Base-by-base conservation (phyloP, 1,140 invertebrate species). In the Cotesia vestalis region DNA sequence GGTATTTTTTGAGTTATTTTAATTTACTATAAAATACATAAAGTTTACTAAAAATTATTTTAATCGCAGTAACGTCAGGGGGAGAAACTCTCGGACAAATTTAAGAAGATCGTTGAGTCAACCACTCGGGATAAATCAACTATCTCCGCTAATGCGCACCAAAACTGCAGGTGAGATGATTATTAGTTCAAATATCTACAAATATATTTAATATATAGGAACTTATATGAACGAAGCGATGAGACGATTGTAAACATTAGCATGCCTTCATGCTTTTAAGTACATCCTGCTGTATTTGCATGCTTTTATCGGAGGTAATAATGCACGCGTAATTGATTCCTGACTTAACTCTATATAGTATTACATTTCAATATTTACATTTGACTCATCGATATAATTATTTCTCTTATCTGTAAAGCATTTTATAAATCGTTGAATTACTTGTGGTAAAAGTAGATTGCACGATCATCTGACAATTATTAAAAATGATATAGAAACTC, bases 61-160 rank as follows among this genome's bases (percentile, higher is more conserved):
- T 40, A 64, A 69, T 75, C 60, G 66, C 78, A 86, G 84, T 85
- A 85, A 84, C 84, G 79, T 78, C 79, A 84, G 83, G 87, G 85
- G 82, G 85, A 85, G 81, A 84, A 85, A 86, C 76, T 87, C 84
- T 73, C 85, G 88, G 80, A 88, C 90, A 52, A 88, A 90, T 78
- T 84, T 93, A 69, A 87, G 90, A 70, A 85, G 92, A 38, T 93
- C 92, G 4, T 86, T 92, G 17, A 93, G 92, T 79, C 92, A 93
- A 78, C 92, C 92, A 63, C 87, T 92, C 73, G 92, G 92, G 76
- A 88, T 93, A 72, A 91, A 93, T 82, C 89, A 90, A 81, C 82
- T 90, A 60, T 90, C 89, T 61, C 89, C 89, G 11, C 75, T 90
- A 61, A 88, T 90, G 86, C 81, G 88, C 74, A 85, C 85, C 36